A percentile compares a stretch with the other conserved stretches of the same genome.
phyloP scores from a whole-genome alignment of 2,888 invertebrate genomes.

The Drosophila koepferae region DNA sequence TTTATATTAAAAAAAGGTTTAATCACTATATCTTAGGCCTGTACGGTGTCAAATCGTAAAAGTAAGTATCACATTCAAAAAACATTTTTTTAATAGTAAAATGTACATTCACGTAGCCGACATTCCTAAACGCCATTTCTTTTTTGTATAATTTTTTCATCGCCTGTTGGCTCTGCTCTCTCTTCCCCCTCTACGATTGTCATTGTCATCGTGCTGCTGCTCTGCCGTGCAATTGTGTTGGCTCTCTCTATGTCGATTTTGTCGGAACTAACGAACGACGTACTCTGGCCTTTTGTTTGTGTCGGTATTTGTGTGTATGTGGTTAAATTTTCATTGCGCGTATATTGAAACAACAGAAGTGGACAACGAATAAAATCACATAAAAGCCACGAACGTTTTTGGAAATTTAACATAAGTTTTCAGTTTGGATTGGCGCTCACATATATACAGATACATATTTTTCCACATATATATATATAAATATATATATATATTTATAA shows the following conservation, averaged over 20 bases:
- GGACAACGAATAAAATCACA: constrained; percentile 30
- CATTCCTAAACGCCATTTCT: constrained; percentile 71
- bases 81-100: background rate
- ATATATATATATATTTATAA: constrained; percentile 1
- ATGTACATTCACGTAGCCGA: constrained; percentile 25
- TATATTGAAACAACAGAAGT: constrained; percentile 53
- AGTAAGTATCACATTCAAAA: constrained; percentile 50
- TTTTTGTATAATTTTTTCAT: constrained; percentile 58
- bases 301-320: constrained; percentile 39
- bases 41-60: constrained; percentile 45
- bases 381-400: constrained; percentile 22
- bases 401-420: constrained; percentile 22
- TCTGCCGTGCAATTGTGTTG: constrained; percentile 64
- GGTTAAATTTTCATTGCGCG: constrained; percentile 42
- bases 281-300: constrained; percentile 49
- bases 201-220: constrained; percentile 70
- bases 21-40: constrained; percentile 45
- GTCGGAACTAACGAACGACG: constrained; percentile 48
- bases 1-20: constrained; percentile 64
- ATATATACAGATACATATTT: constrained; percentile 19
- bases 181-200: constrained; percentile 34
- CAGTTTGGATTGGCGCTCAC: constrained; percentile 38
- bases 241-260: constrained; percentile 58
- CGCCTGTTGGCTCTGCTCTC: constrained; percentile 47
- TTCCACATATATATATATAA: background rate